Percentiles rank a stretch among this genome's conserved stretches.
Conservation (phyloP, 2,113 vertebrate genomes). For the Eulemur macaco region DNA sequence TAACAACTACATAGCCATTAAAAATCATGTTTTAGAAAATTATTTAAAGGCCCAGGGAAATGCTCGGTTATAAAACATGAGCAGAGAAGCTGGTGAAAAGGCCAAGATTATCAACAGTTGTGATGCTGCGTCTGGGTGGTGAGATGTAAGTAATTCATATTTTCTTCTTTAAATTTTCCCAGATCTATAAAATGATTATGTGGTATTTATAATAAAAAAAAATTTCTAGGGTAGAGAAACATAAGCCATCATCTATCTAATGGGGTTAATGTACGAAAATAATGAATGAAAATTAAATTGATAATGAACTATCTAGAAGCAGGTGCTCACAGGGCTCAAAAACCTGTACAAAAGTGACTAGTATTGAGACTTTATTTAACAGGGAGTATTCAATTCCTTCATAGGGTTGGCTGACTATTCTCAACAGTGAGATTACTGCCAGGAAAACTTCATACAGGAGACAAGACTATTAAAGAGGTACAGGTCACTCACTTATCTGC, state of each 20-base stretch:
- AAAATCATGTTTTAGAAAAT: conserved; percentile 51
- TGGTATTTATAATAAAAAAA: conserved; percentile 41
- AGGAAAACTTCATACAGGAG: background rate
- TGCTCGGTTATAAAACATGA: conserved; percentile 35
- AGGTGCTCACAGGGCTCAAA: background rate
- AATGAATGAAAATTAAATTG: conserved; percentile 4
- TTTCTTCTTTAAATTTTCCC: conserved; percentile 41
- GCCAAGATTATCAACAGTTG: background rate
- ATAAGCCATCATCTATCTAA: background rate
- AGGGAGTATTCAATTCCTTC: background rate
- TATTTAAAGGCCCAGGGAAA: conserved; percentile 45
- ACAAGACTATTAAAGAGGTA: background rate
- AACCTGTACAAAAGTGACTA: background rate
- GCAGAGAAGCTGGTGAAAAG: conserved; percentile 10
- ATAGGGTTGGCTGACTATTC: background rate
- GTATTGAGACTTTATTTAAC: background rate
- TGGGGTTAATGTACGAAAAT: background rate
- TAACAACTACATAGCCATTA: conserved; percentile 53
- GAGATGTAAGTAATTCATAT: conserved; percentile 34
- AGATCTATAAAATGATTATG: conserved; percentile 51
- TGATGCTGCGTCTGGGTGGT: background rate
- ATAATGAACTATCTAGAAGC: background rate
- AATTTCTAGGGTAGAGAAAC: conserved; percentile 24
- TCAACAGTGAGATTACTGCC: background rate
- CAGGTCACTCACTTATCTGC: background rate